phyloP scores from a whole-genome alignment of 2,888 invertebrate species.

The Hemistola chrysoprasaria region DNA sequence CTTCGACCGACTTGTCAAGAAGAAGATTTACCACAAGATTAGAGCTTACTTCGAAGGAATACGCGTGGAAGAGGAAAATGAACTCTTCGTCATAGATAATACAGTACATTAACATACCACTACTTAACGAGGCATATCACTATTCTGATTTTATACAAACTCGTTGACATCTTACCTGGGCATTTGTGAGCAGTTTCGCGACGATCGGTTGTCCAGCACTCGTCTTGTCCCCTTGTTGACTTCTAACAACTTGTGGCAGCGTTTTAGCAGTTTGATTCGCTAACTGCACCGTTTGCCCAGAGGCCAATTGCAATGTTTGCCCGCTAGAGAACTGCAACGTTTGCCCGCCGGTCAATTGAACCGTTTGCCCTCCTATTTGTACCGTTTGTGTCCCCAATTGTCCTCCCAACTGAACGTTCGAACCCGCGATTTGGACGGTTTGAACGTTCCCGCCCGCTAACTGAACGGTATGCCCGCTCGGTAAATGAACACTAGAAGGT shows the following conservation, averaged over 20 bases:
- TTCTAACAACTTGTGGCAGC: conserved; percentile 62
- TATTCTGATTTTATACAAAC: too few species aligned
- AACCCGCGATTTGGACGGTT: conserved; percentile 39
- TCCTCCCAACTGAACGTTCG: conserved; percentile 42
- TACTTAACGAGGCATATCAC: too few species aligned
- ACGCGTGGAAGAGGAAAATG: too few species aligned
- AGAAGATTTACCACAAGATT: too few species aligned
- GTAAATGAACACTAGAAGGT: conserved; percentile 56
- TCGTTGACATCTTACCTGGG: conserved; percentile 78
- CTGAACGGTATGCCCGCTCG: conserved; percentile 63
- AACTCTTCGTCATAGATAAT: too few species aligned
- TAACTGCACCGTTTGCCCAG: conserved; percentile 63
- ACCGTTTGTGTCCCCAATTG: conserved; percentile 44
- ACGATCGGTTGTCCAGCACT: conserved; percentile 80
- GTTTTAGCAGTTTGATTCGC: conserved; percentile 61
- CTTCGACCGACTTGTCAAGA: too few species aligned
- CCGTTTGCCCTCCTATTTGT: conserved; percentile 65
- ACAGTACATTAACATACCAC: too few species aligned
- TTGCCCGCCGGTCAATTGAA: conserved; percentile 62
- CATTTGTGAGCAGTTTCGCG: conserved; percentile 88
- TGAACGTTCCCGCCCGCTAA: conserved; percentile 54
- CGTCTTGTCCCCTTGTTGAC: conserved; percentile 60
- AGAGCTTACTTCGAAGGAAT: too few species aligned
- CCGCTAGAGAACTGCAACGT: conserved; percentile 61
- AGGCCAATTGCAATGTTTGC: conserved; percentile 61